Conservation (phyloP, 2,888 invertebrate genomes). For the Physocephala rufipes region DNA sequence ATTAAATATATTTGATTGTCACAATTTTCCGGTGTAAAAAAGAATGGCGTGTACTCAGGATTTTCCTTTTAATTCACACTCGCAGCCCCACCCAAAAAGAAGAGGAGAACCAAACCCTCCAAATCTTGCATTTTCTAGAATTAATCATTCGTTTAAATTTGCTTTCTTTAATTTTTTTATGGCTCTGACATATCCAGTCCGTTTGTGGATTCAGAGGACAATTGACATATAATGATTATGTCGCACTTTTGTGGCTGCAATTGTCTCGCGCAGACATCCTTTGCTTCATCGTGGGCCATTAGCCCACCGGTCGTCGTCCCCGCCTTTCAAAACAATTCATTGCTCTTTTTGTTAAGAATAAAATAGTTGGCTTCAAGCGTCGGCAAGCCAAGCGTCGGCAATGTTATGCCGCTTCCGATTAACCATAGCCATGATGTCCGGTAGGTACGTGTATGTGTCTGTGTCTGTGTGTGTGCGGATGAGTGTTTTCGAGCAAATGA, state of each 20-base stretch:
- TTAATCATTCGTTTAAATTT: slow-evolving; percentile 32
- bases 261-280: not conserved
- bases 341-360: not conserved
- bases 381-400: slow-evolving; percentile 6
- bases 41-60: not conserved
- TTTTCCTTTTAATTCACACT: not conserved
- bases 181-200: slow-evolving; percentile 4
- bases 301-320: not conserved
- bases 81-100: not conserved
- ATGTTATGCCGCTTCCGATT: slow-evolving; percentile 26
- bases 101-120: too few relatives aligned
- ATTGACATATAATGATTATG: not conserved
- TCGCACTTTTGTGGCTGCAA: slow-evolving; percentile 10
- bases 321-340: not conserved
- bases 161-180: not conserved
- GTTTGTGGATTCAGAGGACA: slow-evolving; percentile 7
- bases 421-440: slow-evolving; percentile 14
- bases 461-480: too few relatives aligned
- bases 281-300: not conserved
- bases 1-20: not conserved
- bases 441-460: too few relatives aligned
- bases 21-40: slow-evolving; percentile 7
- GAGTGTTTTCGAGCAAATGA: too few relatives aligned
- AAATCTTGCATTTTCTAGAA: slow-evolving; percentile 30
- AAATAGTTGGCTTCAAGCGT: slow-evolving; percentile 8